Percentiles rank a stretch among this genome's conserved stretches.
These are phyloP conservation scores for Gallinago media DNA, from an alignment of 2,113 vertebrate species.

Conservation along the genomic window DNA sequence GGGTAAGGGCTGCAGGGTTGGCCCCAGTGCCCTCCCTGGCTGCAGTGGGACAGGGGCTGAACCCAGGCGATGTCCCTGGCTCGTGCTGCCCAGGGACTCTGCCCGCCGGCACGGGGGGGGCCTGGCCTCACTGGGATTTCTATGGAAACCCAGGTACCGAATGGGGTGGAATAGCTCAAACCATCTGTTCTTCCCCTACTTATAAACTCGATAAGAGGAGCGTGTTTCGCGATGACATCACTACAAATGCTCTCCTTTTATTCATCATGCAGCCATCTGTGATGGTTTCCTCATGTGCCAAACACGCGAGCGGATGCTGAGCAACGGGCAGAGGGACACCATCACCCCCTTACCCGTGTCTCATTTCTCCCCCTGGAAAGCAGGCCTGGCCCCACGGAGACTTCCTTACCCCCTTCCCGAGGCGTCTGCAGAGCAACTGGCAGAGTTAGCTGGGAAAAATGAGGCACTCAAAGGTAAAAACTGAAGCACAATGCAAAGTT, in stretches of 20 bases:
- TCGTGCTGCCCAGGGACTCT: neutral
- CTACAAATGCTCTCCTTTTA: constrained; percentile 27
- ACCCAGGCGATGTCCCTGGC: rapidly evolving
- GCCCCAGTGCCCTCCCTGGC: neutral
- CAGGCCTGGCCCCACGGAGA: neutral
- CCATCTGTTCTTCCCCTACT: constrained; percentile 72
- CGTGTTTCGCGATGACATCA: constrained; percentile 26
- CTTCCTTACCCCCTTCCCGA: neutral
- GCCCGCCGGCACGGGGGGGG: rapidly evolving
- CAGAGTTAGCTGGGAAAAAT: neutral
- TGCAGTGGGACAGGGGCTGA: neutral
- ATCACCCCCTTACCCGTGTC: neutral
- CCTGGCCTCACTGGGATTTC: neutral
- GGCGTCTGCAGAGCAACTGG: neutral
- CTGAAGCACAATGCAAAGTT: neutral
- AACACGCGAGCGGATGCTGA: neutral
- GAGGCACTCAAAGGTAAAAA: neutral
- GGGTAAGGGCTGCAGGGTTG: neutral
- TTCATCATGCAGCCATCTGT: constrained; percentile 52
- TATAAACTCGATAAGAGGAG: constrained; percentile 35
- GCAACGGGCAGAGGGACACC: neutral
- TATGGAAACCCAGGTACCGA: constrained; percentile 55
- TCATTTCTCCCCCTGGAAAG: neutral
- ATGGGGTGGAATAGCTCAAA: neutral
- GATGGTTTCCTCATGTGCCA: constrained; percentile 27